Base-by-base conservation (phyloP, 2,797 vertebrate genomes). In the Tiaroga cobitis region DNA sequence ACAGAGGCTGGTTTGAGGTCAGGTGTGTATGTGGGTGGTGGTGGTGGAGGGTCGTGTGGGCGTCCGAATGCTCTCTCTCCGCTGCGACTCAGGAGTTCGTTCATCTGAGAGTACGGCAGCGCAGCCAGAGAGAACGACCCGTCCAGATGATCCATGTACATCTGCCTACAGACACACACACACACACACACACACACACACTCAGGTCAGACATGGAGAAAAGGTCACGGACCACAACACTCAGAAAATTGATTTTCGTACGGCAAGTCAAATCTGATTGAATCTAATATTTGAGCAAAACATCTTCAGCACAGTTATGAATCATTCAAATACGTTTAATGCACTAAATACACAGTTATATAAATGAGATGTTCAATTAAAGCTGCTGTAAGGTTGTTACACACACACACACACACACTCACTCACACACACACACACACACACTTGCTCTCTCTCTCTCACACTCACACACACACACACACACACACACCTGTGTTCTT, bases 41-140 rank as follows among this genome's bases (percentile, higher is more conserved):
- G 97, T 0, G 96, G 97, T 0, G 97, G 98, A 70, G 97, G 97
- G 75, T 98, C 97, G 19, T 98, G 97, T 3, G 97, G 98, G 91
- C 97, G 90, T 24, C 97, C 96, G 89, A 97, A 96, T 91, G 97
- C 96, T 81, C 97, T 92, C 90, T 99, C 98, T 92, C 97, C 97
- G 0, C 96, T 96, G 81, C 97, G 95, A 93, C 92, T 99, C 89
- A 99, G 95, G 80, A 99, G 95, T 91, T 99, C 98, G 32, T 96
- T 97, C 98, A 99, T 98, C 94, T 99, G 98, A 92, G 94, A 98
- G 90, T 98, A 98, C 21, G 98, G 98, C 89, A 99, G 92, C 5
- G 98, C 97, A 29, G 98, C 96, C 88, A 99, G 96, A 1, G 97
- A 99, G 70, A 97, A 99, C 0, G 96, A 96, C 21, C 97, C 98